Evolutionary conservation across 2,888 invertebrate species (phyloP), one percentile per base, ranked within the genome.

Genomic region (Eilema griseolum): DNA sequence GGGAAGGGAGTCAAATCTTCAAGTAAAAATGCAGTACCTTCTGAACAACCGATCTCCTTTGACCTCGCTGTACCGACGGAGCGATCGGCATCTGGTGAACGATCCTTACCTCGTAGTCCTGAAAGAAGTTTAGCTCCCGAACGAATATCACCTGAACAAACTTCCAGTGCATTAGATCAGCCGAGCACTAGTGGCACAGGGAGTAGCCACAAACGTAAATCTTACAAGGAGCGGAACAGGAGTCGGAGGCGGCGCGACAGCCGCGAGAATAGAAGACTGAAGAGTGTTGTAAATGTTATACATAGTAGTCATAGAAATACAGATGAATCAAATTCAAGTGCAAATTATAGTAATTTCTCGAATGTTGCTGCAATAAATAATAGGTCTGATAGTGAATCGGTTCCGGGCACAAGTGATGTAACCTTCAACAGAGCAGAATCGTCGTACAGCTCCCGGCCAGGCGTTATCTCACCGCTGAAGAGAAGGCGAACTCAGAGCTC

Each of bases 231-330:
- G 57, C 71, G 71, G 46, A 75, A 66, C 67, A 78, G 74, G 12
- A 74, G 66, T 68, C 79, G 74, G 11, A 75, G 76, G 69, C 82
- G 80, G 71, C 83, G 73, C 69, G 75, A 61, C 65, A 81, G 75
- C 82, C 88, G 89, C 78, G 90, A 90, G 82, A 88, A 71, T 70
- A 93, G 78, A 89, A 91, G 91, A 89, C 92, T 95, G 89, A 92
- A 84, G 82, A 94, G 94, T 85, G 93, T 94, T 72, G 93, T 94
- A 60, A 92, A 88, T 78, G 90, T 92, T 70, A 89, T 93, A 78
- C 86, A 86, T 74, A 81, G 79, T 77, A 76, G 80, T 73, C 82
- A 82, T 73, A 86, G 82, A 74, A 83, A 77, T 72, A 77, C 78
- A 56, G 83, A 82, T 71, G 88, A 86, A 77, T 79, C 88, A 16